These are phyloP conservation scores for Pseudorhombus dupliciocellatus DNA, from an alignment of 2,113 vertebrate species.

Conservation along the genomic window DNA sequence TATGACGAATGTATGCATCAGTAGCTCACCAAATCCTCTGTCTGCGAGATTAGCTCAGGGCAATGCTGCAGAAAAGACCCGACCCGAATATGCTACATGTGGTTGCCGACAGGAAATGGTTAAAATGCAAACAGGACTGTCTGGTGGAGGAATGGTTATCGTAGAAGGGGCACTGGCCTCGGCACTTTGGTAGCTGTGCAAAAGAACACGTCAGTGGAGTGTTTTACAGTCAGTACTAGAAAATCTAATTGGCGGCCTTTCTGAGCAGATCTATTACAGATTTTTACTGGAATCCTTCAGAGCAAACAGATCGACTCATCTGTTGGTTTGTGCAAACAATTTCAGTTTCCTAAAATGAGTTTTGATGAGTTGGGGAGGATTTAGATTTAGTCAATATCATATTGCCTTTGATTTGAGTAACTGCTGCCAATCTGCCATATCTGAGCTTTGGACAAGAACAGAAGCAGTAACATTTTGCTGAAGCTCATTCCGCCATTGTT, in stretches of 20 bases:
- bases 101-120: constrained; percentile 45
- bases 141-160: constrained; percentile 2
- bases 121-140: constrained; percentile 10
- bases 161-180: neutral
- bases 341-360: too few relatives aligned
- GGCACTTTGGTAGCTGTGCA: constrained; percentile 9
- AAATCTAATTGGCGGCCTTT: constrained; percentile 14
- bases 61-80: constrained; percentile 55
- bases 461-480: too few relatives aligned
- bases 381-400: neutral
- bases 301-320: neutral
- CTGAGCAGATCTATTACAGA: constrained; percentile 12
- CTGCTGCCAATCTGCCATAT: too few relatives aligned
- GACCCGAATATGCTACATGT: constrained; percentile 44
- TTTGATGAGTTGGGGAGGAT: neutral
- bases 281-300: constrained; percentile 14
- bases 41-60: constrained; percentile 57
- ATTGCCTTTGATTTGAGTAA: neutral
- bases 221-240: neutral
- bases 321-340: too few relatives aligned
- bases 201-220: neutral
- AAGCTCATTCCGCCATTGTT: too few relatives aligned
- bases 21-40: constrained; percentile 62
- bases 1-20: constrained; percentile 64
- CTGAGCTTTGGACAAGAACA: too few relatives aligned